Evolutionary conservation across 1,140 invertebrate genomes (phyloP).

Genomic region (Lepidotrigona ventralis): DNA sequence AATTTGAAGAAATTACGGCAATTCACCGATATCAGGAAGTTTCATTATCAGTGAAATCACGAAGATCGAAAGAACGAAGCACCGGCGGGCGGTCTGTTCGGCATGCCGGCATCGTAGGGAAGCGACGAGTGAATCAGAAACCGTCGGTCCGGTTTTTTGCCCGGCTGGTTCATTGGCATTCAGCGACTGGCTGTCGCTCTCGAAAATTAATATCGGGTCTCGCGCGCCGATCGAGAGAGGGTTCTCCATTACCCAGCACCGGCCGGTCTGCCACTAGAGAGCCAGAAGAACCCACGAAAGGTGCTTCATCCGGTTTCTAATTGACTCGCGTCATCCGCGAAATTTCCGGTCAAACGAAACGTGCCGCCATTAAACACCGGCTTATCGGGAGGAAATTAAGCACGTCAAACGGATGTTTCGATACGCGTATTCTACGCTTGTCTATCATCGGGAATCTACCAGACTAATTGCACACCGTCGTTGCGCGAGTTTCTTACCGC

Average conservation of each 20-base stretch:
- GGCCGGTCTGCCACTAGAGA: background rate
- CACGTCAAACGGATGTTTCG: background rate
- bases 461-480: slow-evolving; percentile 10
- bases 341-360: slow-evolving; percentile 26
- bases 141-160: slow-evolving; percentile 23
- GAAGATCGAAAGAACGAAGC: background rate
- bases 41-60: slow-evolving; percentile 13
- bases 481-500: background rate
- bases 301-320: slow-evolving; percentile 20
- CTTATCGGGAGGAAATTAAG: slow-evolving; percentile 14
- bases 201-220: slow-evolving; percentile 40
- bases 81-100: background rate
- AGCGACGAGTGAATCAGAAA: slow-evolving; percentile 26
- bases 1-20: background rate
- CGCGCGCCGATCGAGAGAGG: slow-evolving; percentile 25
- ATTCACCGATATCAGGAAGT: background rate
- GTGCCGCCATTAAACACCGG: background rate
- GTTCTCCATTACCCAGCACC: slow-evolving; percentile 1
- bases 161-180: slow-evolving; percentile 39
- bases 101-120: background rate
- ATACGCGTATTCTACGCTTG: background rate
- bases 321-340: slow-evolving; percentile 31
- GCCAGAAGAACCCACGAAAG: slow-evolving; percentile 8
- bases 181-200: slow-evolving; percentile 15
- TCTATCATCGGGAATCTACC: background rate